A percentile compares a stretch with the other conserved stretches of the same genome.
Evolutionary conservation across 2,888 invertebrate species (phyloP).

Genomic region (Alloplasta piceator): DNA sequence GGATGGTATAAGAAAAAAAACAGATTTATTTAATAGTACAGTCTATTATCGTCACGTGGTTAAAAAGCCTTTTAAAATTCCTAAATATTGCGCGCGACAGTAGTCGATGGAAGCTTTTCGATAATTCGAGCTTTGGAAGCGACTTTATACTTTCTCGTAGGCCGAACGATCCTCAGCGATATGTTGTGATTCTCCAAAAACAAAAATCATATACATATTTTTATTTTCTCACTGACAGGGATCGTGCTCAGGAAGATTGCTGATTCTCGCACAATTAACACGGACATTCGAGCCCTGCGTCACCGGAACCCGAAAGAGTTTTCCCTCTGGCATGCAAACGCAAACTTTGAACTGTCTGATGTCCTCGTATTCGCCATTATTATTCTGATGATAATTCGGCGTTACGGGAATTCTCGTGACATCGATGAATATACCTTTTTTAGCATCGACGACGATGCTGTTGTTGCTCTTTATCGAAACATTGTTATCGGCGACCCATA

Average conservation of each 20-base stretch:
- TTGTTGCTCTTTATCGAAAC: slow-evolving; percentile 92
- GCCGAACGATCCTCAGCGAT: no score
- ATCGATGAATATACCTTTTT: slow-evolving; percentile 89
- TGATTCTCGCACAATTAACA: slow-evolving; percentile 87
- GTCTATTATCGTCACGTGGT: neutral
- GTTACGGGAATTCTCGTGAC: slow-evolving; percentile 89
- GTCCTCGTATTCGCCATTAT: slow-evolving; percentile 74
- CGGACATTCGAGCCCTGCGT: slow-evolving; percentile 84
- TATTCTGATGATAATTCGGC: slow-evolving; percentile 79
- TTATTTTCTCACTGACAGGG: slow-evolving; percentile 85
- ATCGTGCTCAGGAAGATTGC: slow-evolving; percentile 86
- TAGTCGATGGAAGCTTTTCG: neutral
- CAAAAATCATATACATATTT: no score
- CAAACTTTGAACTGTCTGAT: slow-evolving; percentile 92
- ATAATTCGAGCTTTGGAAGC: neutral
- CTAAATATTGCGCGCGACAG: neutral
- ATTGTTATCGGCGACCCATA: slow-evolving; percentile 92
- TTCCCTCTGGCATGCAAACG: slow-evolving; percentile 95
- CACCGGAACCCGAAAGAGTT: slow-evolving; percentile 91
- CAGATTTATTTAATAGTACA: neutral
- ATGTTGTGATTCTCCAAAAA: no score
- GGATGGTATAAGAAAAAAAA: neutral
- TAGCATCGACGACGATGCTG: slow-evolving; percentile 88
- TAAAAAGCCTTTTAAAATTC: neutral
- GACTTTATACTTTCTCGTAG: neutral